Percentiles rank a stretch among this genome's conserved stretches.
phyloP scores from a whole-genome alignment of 2,797 vertebrate species.

The Adrianichthys oophorus region DNA sequence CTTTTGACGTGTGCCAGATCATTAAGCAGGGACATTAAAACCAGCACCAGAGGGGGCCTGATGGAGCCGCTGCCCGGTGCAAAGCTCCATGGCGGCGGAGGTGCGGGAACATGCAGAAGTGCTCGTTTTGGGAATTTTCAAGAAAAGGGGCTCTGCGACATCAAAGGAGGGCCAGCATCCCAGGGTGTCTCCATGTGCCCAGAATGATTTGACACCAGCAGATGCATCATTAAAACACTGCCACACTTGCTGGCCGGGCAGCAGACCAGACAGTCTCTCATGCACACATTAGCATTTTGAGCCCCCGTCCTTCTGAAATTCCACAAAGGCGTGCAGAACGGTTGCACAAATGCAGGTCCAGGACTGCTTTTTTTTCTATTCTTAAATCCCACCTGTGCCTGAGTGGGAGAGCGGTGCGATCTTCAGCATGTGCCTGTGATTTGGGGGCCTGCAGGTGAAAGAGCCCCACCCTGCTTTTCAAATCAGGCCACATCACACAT shows the following conservation, averaged over 20 bases:
- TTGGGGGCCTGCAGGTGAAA: constrained; percentile 29
- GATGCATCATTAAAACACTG: constrained; percentile 84
- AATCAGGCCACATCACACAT: constrained; percentile 63
- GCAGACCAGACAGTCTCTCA: constrained; percentile 66
- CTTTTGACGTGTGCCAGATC: constrained; percentile 83
- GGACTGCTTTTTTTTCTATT: constrained; percentile 14
- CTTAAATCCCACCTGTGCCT: constrained; percentile 35
- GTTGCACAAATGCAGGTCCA: constrained; percentile 10
- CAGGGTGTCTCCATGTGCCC: constrained; percentile 80
- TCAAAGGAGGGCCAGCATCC: constrained; percentile 76
- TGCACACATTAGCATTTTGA: constrained; percentile 55
- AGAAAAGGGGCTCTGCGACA: constrained; percentile 58
- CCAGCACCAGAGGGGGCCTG: constrained; percentile 79
- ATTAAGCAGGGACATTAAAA: constrained; percentile 87
- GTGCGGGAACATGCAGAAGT: constrained; percentile 33
- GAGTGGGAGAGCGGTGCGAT: constrained; percentile 46
- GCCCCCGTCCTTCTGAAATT: constrained; percentile 50
- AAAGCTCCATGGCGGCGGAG: constrained; percentile 55
- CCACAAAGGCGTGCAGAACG: constrained; percentile 53
- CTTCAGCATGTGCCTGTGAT: constrained; percentile 56
- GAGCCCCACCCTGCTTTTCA: constrained; percentile 72
- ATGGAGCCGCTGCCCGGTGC: constrained; percentile 76
- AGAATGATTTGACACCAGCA: constrained; percentile 83
- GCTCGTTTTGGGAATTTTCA: constrained; percentile 48
- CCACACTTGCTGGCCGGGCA: constrained; percentile 65